Percentiles rank a stretch among this genome's conserved stretches.
These are phyloP conservation scores for Argentina silus DNA, from an alignment of 2,797 vertebrate genomes.

Conservation along the genomic window DNA sequence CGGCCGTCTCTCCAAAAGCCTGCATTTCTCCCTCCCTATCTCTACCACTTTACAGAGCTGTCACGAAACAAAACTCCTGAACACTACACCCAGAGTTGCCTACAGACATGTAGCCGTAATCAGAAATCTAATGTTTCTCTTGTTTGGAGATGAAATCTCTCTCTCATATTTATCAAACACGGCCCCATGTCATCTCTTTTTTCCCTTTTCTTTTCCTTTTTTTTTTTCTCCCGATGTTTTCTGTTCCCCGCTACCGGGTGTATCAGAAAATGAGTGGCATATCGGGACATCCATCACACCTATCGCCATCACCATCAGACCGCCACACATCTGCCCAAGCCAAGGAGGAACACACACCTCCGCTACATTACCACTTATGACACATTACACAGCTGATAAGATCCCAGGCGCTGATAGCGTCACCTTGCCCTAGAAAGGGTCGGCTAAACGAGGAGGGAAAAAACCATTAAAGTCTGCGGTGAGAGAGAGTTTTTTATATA, in stretches of 20 bases:
- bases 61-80: slow-evolving; percentile 41
- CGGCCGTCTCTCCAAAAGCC: slow-evolving; percentile 24
- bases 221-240: no score
- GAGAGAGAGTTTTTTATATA: slow-evolving; percentile 54
- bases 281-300: slow-evolving; percentile 64
- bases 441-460: slow-evolving; percentile 44
- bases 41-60: slow-evolving; percentile 43
- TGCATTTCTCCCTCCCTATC: slow-evolving; percentile 29
- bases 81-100: slow-evolving; percentile 53
- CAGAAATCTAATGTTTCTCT: slow-evolving; percentile 65
- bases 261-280: slow-evolving; percentile 69
- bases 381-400: slow-evolving; percentile 74
- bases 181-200: no score
- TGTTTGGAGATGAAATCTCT: slow-evolving; percentile 72
- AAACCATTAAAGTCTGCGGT: slow-evolving; percentile 45
- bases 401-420: slow-evolving; percentile 65
- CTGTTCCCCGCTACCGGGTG: slow-evolving; percentile 25
- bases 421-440: slow-evolving; percentile 69
- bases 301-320: slow-evolving; percentile 54
- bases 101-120: slow-evolving; percentile 57
- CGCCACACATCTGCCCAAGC: not conserved
- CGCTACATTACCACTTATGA: slow-evolving; percentile 74
- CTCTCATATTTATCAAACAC: slow-evolving; percentile 61
- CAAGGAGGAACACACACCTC: slow-evolving; percentile 28
- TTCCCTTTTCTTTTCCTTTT: no score